Conservation (phyloP, 2,113 vertebrate species). For the Psettodes erumei region DNA sequence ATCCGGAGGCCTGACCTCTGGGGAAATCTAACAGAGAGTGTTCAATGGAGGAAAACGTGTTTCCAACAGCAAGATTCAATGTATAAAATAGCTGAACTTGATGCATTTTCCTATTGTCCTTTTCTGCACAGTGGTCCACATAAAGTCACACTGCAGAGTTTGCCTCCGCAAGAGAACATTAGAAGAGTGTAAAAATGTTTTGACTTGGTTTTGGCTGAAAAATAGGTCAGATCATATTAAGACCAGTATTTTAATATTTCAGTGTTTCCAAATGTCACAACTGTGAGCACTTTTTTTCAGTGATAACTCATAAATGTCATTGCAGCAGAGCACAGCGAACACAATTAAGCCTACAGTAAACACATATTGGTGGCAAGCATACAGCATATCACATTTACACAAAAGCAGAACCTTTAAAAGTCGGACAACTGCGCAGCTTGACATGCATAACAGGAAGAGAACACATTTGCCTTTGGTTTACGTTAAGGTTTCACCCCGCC, state of each 20-base stretch:
- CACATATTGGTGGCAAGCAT: conserved; percentile 10
- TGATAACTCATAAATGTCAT: background rate
- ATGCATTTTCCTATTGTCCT: conserved; percentile 1
- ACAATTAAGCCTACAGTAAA: conserved; percentile 14
- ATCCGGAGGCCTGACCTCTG: conserved; percentile 42
- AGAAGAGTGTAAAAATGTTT: background rate
- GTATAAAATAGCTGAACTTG: conserved; percentile 3
- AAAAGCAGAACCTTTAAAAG: conserved; percentile 8
- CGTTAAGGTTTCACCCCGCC: conserved; percentile 9
- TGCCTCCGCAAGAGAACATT: background rate
- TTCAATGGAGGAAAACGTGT: conserved; percentile 10
- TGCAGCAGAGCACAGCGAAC: conserved; percentile 29
- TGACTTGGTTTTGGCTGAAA: background rate
- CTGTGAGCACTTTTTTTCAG: background rate
- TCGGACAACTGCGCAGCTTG: conserved; percentile 16
- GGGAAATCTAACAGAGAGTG: conserved; percentile 45
- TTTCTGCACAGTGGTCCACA: conserved; percentile 8
- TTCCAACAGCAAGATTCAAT: background rate
- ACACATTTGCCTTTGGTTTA: conserved; percentile 24
- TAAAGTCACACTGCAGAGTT: conserved; percentile 5
- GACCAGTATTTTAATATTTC: background rate
- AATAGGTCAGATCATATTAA: background rate
- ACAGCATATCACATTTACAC: background rate
- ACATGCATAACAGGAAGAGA: conserved; percentile 37
- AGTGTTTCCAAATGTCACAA: background rate